Evolutionary conservation across 2,797 vertebrate species (phyloP), one percentile per base, ranked within the genome.

Genomic region (Pangasius macronema): DNA sequence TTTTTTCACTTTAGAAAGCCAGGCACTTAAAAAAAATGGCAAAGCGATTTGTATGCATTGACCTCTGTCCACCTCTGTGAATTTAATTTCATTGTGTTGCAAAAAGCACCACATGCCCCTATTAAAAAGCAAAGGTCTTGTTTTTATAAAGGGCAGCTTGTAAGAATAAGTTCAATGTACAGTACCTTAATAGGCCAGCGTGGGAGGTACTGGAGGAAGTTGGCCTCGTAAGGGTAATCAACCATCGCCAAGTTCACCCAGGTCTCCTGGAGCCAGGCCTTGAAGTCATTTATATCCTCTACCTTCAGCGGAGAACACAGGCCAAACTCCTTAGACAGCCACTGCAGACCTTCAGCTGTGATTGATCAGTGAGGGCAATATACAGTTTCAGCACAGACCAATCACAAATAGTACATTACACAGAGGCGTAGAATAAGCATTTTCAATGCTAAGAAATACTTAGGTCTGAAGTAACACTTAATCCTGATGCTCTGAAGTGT

Each of bases 221-320:
- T 95, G 2, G 97, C 97, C 87, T 96, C 93, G 4, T 99, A 99
- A 0, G 98, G 99, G 87, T 99, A 99, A 92, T 99, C 94, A 88
- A 98, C 97, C 98, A 99, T 99, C 4, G 98, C 98, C 94, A 99
- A 93, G 55, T 98, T 97, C 77, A 98, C 93, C 98, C 99, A 99
- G 0, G 97, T 99, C 92, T 98, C 97, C 89, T 96, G 96, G 14
- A 99, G 95, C 98, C 97, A 99, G 14, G 51, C 94, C 95, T 99
- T 99, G 90, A 99, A 95, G 42, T 0, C 1, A 0, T 20, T 22
- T 20, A 91, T 91, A 22, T 97, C 97, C 0, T 88, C 90, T 83
- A 16, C 93, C 93, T 94, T 97, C 24, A 99, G 94, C 0, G 97
- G 94, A 14, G 57, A 82, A 85, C 98, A 99, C 46, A 99, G 93